phyloP scores from a whole-genome alignment of 2,888 invertebrate genomes.

The Cynaeus angustus region DNA sequence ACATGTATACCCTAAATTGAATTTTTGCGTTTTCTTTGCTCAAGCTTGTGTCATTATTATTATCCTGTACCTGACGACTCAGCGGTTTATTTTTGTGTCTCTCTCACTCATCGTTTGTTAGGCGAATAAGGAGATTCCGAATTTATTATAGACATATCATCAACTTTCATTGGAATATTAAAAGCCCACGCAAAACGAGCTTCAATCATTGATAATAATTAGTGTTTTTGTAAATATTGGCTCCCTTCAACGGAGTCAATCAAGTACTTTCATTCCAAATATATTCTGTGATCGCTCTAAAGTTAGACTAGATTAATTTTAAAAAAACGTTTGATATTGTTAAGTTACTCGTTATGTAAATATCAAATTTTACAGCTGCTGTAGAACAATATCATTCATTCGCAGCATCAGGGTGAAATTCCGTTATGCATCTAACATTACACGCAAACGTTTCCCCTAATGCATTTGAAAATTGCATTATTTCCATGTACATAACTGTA shows the following conservation, averaged over 20 bases:
- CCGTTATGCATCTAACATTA: constrained; percentile 23
- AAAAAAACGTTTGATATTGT: constrained; percentile 36
- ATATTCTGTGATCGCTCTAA: constrained; percentile 54
- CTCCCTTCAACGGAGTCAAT: constrained; percentile 40
- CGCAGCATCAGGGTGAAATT: constrained; percentile 16
- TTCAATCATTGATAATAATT: constrained; percentile 60
- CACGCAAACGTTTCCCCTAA: constrained; percentile 1
- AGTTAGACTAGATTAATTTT: constrained; percentile 43
- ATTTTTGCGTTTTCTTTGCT: constrained; percentile 36
- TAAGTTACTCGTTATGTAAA: constrained; percentile 43
- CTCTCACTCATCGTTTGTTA: constrained; percentile 37
- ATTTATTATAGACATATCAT: constrained; percentile 69
- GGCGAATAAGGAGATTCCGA: constrained; percentile 59
- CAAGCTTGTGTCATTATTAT: constrained; percentile 43
- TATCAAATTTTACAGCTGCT: constrained; percentile 47
- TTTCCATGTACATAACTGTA: constrained; percentile 42
- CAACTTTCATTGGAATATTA: constrained; percentile 50
- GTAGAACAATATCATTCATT: constrained; percentile 50
- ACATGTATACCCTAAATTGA: constrained; percentile 45
- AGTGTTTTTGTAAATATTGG: constrained; percentile 50
- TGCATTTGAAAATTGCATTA: constrained; percentile 22
- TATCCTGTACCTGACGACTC: constrained; percentile 47
- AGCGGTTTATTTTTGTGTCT: constrained; percentile 37
- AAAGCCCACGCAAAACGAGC: constrained; percentile 54
- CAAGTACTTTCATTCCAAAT: constrained; percentile 49